Evolutionary conservation across 2,888 invertebrate species (phyloP).

Genomic region (Machimus rusticus): DNA sequence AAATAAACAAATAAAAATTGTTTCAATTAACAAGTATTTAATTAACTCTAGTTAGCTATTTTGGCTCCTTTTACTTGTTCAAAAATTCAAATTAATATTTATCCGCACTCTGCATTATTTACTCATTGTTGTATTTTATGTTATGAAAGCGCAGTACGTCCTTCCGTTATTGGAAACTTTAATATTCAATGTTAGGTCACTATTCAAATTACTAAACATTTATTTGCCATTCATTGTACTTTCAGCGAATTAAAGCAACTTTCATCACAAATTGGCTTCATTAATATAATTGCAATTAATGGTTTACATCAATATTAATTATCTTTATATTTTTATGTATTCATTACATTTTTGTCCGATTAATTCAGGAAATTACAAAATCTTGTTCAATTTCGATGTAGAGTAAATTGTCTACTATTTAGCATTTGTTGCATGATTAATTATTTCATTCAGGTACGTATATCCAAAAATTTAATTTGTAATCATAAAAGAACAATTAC

Average conservation of each 20-base stretch:
- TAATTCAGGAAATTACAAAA: neutral
- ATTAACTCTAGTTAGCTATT: no score
- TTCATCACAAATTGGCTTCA: neutral
- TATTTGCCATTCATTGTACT: neutral
- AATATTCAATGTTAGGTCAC: neutral
- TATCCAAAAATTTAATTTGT: neutral
- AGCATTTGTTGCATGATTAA: neutral
- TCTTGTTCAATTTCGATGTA: neutral
- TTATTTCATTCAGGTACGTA: neutral
- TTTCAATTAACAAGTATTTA: no score
- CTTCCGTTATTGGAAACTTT: neutral
- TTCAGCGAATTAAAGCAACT: neutral
- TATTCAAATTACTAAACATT: neutral
- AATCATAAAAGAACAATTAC: neutral
- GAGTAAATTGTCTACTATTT: neutral
- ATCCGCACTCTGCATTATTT: no score
- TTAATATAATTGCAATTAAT: neutral
- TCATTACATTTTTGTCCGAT: neutral
- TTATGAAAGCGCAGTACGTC: neutral
- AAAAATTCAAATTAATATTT: no score
- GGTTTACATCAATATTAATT: neutral
- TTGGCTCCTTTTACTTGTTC: no score
- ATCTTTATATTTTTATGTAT: neutral
- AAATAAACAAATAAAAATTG: no score
- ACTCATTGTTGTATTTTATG: no score